Evolutionary conservation across 2,888 invertebrate genomes (phyloP).

Genomic region (Drosophila neotestacea): DNA sequence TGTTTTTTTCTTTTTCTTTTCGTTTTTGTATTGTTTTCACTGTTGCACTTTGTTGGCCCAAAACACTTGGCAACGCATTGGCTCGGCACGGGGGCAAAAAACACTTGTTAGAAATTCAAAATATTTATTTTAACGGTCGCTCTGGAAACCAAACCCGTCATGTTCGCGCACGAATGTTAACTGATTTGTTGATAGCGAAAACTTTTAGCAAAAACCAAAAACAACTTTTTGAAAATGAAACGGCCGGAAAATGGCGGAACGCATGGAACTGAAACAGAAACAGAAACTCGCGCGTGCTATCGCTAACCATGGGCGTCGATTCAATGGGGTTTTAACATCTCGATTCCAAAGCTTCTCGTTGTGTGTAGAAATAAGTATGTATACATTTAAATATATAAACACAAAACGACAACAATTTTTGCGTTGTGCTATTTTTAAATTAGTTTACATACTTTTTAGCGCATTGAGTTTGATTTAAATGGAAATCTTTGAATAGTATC

Average conservation of each 20-base stretch:
- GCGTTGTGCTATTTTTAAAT: constrained; percentile 48
- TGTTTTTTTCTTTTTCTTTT: constrained; percentile 15
- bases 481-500: neutral
- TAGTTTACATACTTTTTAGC: constrained; percentile 53
- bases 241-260: constrained; percentile 29
- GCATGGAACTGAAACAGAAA: constrained; percentile 43
- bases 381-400: constrained; percentile 13
- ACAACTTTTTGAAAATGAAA: constrained; percentile 46
- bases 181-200: constrained; percentile 73
- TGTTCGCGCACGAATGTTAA: constrained; percentile 78
- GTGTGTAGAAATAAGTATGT: neutral
- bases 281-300: constrained; percentile 33
- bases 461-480: constrained; percentile 8
- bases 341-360: constrained; percentile 23
- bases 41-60: constrained; percentile 34
- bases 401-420: constrained; percentile 29
- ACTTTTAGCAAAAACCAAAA: constrained; percentile 50
- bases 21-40: constrained; percentile 35
- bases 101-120: constrained; percentile 61
- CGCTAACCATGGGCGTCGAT: constrained; percentile 20
- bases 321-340: constrained; percentile 1
- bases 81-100: constrained; percentile 1
- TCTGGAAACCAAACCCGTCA: constrained; percentile 68
- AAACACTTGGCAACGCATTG: constrained; percentile 65
- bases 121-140: constrained; percentile 61